Conservation (phyloP, 2,797 vertebrate genomes). For the Dermochelys coriacea region DNA sequence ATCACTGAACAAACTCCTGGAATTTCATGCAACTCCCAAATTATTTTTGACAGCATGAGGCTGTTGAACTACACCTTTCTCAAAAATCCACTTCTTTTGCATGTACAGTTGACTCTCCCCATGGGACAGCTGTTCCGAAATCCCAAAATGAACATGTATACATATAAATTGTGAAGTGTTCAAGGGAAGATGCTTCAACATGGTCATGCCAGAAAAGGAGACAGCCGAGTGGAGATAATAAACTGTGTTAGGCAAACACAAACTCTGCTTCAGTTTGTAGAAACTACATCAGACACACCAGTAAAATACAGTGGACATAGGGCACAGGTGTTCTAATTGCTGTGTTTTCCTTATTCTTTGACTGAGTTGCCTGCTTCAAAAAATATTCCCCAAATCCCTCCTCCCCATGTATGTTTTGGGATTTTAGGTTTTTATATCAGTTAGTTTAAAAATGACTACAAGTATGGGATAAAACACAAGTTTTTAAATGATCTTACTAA, state of each 20-base stretch:
- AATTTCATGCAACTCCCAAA: not conserved
- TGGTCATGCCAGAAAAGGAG: too few species aligned
- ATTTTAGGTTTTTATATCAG: not conserved
- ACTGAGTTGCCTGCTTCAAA: fast-evolving
- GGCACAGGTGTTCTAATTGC: not conserved
- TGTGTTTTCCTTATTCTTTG: fast-evolving
- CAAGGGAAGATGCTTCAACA: too few species aligned
- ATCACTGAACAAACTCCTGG: fast-evolving
- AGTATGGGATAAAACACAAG: not conserved
- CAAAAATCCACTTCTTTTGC: not conserved
- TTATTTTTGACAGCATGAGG: not conserved
- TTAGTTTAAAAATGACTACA: not conserved
- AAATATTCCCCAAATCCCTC: not conserved
- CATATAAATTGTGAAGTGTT: too few species aligned
- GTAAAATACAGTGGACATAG: not conserved
- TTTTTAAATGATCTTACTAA: not conserved
- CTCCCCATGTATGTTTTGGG: not conserved
- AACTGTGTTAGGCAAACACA: not conserved
- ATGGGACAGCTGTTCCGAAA: not conserved
- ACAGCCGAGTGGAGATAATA: not conserved
- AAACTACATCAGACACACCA: not conserved
- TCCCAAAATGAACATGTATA: not conserved
- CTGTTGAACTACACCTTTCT: not conserved
- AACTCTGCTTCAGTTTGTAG: not conserved
- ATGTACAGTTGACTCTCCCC: not conserved